Percentiles rank a stretch among this genome's conserved stretches.
Conservation (phyloP, 2,797 vertebrate genomes). For the Amphiprion clarkii region DNA sequence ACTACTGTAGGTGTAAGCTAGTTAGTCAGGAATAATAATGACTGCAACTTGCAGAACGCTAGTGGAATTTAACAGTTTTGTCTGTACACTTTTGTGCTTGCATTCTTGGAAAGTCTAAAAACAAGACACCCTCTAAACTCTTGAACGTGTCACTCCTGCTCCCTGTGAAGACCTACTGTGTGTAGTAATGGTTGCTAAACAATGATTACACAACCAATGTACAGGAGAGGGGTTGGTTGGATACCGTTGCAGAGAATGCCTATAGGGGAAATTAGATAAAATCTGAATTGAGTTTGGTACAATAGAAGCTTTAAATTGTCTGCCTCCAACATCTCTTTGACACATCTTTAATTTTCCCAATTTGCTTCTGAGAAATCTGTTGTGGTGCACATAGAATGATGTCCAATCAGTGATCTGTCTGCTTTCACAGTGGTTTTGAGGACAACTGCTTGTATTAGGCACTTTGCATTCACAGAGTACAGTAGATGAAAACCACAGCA, state of each 20-base stretch:
- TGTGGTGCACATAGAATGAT: conserved; percentile 22
- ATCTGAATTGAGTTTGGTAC: neutral
- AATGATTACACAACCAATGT: neutral
- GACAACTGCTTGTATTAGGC: conserved; percentile 29
- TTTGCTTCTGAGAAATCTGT: conserved; percentile 13
- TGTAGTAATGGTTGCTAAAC: neutral
- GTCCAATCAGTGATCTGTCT: conserved; percentile 41
- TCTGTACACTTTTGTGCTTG: neutral
- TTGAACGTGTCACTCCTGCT: neutral
- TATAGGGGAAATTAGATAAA: neutral
- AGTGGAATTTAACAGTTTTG: neutral
- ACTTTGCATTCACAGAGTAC: conserved; percentile 31
- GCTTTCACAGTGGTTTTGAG: conserved; percentile 41
- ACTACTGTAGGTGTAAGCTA: neutral
- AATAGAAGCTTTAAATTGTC: neutral
- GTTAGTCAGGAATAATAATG: neutral
- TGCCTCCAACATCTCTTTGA: neutral
- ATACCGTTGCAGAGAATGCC: neutral
- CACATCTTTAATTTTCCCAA: neutral
- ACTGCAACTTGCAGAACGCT: neutral
- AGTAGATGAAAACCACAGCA: conserved; percentile 26
- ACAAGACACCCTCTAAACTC: neutral
- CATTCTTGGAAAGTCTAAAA: neutral
- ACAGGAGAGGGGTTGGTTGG: neutral
- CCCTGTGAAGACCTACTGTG: neutral